Conservation (phyloP, 1,140 invertebrate genomes). For the Euura saliciscinereae region DNA sequence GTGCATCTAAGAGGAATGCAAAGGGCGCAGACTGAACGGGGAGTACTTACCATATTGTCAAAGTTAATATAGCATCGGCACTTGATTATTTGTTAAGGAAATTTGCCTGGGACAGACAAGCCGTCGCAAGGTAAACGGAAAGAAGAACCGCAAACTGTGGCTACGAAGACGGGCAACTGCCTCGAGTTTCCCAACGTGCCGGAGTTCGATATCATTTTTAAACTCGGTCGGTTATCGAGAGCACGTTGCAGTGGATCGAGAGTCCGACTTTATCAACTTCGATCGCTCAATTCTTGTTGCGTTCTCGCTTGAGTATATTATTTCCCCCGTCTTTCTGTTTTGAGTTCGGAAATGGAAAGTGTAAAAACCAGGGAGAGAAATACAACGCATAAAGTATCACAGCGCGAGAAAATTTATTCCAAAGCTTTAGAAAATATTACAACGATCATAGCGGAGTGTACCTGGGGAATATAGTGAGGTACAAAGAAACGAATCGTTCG, state of each 20-base stretch:
- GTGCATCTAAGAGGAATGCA: not conserved
- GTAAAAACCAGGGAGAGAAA: too few relatives aligned
- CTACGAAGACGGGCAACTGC: too few relatives aligned
- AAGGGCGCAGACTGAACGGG: not conserved
- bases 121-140: not conserved
- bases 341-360: too few relatives aligned
- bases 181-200: too few relatives aligned
- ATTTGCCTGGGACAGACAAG: not conserved
- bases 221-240: too few relatives aligned
- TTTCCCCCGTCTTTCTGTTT: too few relatives aligned
- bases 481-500: not conserved
- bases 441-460: not conserved
- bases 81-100: not conserved
- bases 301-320: too few relatives aligned
- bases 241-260: too few relatives aligned
- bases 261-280: too few relatives aligned
- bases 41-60: not conserved
- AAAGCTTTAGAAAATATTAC: not conserved
- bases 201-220: too few relatives aligned
- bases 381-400: not conserved
- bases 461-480: not conserved
- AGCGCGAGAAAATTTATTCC: not conserved
- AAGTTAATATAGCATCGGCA: not conserved
- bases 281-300: too few relatives aligned
- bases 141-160: not conserved